Evolutionary conservation across 2,888 invertebrate genomes (phyloP).

Genomic region (Aporophyla lueneburgensis): DNA sequence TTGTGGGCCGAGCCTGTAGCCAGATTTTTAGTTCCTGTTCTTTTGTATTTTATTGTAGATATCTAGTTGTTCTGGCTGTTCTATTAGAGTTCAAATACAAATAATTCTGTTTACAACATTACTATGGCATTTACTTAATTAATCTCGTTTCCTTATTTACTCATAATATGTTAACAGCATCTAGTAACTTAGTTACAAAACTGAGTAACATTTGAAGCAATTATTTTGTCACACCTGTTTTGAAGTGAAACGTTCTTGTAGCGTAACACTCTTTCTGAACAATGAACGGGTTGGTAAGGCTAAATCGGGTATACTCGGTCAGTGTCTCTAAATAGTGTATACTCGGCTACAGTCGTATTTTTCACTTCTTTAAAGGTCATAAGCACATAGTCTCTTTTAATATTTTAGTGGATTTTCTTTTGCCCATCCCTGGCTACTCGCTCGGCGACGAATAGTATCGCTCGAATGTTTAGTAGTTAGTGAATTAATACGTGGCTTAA

Average conservation of each 20-base stretch:
- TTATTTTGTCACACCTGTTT: background rate
- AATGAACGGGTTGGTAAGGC: too few species aligned
- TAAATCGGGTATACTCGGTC: too few species aligned
- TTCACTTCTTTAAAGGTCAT: background rate
- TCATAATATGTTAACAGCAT: slow-evolving; percentile 3
- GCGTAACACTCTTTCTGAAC: background rate
- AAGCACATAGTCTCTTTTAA: background rate
- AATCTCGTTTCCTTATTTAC: slow-evolving; percentile 22
- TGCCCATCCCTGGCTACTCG: slow-evolving; percentile 34
- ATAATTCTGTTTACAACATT: slow-evolving; percentile 19
- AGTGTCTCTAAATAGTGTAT: background rate
- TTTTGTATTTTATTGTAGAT: background rate
- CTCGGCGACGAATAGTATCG: slow-evolving; percentile 56
- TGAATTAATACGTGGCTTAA: slow-evolving; percentile 68
- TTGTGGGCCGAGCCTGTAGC: slow-evolving; percentile 42
- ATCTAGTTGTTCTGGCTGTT: background rate
- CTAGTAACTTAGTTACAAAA: slow-evolving; percentile 10
- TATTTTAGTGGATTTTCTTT: slow-evolving; percentile 22
- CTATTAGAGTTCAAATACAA: slow-evolving; percentile 1
- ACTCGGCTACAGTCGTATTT: background rate
- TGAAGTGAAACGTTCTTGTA: background rate
- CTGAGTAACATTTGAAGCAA: background rate
- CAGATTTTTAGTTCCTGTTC: background rate
- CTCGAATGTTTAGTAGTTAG: slow-evolving; percentile 64
- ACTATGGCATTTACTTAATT: slow-evolving; percentile 62